Conservation (phyloP, 2,888 invertebrate species). For the Itoplectis maculator region DNA sequence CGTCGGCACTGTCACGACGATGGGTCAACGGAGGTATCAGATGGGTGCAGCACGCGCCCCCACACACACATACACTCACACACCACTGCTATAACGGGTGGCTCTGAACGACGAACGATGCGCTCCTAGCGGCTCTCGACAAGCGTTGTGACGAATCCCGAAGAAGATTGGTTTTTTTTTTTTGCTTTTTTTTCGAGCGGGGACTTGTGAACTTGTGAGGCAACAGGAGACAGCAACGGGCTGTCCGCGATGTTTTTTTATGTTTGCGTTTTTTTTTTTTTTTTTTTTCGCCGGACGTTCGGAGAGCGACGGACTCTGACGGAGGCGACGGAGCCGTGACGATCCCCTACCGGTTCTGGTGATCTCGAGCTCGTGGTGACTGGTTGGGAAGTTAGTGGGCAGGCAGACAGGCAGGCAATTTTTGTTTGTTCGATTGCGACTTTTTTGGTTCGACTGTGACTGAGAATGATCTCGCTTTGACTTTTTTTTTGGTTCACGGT, state of each 20-base stretch:
- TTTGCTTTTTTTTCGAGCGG: slow-evolving; percentile 62
- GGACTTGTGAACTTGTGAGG: slow-evolving; percentile 59
- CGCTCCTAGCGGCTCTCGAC: slow-evolving; percentile 63
- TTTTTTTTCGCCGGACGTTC: slow-evolving; percentile 55
- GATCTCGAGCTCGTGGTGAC: slow-evolving; percentile 81
- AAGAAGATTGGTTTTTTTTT: slow-evolving; percentile 59
- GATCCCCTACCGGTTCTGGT: slow-evolving; percentile 72
- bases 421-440: slow-evolving; percentile 71
- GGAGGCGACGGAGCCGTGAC: slow-evolving; percentile 69
- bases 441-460: slow-evolving; percentile 67
- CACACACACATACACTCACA: slow-evolving; percentile 49
- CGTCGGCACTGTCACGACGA: slow-evolving; percentile 60
- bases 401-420: slow-evolving; percentile 79
- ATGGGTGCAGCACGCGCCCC: slow-evolving; percentile 53
- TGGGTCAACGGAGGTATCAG: slow-evolving; percentile 61
- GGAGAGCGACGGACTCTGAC: slow-evolving; percentile 75
- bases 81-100: slow-evolving; percentile 67
- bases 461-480: slow-evolving; percentile 74
- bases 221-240: slow-evolving; percentile 78
- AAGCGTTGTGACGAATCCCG: slow-evolving; percentile 68
- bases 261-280: no score
- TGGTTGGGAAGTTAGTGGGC: slow-evolving; percentile 84
- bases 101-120: slow-evolving; percentile 66
- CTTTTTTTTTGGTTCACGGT: slow-evolving; percentile 81
- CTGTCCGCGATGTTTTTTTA: slow-evolving; percentile 78